Percentiles rank a stretch among this genome's conserved stretches.
phyloP scores from a whole-genome alignment of 2,888 invertebrate species.

The Molanna angustata region DNA sequence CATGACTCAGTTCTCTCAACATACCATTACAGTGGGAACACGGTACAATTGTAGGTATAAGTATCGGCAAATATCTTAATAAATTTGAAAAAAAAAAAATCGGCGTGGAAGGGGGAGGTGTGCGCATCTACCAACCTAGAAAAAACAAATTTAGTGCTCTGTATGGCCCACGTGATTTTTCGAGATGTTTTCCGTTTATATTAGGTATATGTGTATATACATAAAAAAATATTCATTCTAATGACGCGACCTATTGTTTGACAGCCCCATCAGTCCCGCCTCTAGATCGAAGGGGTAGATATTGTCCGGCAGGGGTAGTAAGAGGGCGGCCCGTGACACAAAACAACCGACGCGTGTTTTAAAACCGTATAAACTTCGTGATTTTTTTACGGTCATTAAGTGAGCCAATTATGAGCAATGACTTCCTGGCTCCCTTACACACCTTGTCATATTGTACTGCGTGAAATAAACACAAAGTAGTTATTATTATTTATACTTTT shows the following conservation, averaged over 20 bases:
- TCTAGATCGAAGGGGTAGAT: slow-evolving; percentile 22
- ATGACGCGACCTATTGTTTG: too few species aligned
- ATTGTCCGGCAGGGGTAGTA: slow-evolving; percentile 15
- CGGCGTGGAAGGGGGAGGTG: too few species aligned
- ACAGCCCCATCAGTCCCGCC: neutral
- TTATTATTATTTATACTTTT: neutral
- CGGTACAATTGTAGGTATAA: too few species aligned
- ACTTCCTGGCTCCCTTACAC: slow-evolving; percentile 21
- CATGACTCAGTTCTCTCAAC: too few species aligned
- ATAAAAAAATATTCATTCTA: neutral
- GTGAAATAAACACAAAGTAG: slow-evolving; percentile 17
- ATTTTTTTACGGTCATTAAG: slow-evolving; percentile 30
- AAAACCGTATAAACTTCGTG: slow-evolving; percentile 22
- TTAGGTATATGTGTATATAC: too few species aligned
- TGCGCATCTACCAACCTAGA: too few species aligned
- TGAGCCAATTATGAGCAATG: slow-evolving; percentile 29
- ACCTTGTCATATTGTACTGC: slow-evolving; percentile 19
- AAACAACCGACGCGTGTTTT: slow-evolving; percentile 6
- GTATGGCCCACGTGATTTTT: too few species aligned
- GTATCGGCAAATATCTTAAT: too few species aligned
- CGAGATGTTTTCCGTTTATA: too few species aligned
- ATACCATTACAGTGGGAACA: too few species aligned
- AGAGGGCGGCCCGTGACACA: slow-evolving; percentile 16
- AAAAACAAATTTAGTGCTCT: too few species aligned
- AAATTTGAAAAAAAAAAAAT: too few species aligned